phyloP scores from a whole-genome alignment of 2,797 vertebrate genomes.

The Pogoniulus pusillus region DNA sequence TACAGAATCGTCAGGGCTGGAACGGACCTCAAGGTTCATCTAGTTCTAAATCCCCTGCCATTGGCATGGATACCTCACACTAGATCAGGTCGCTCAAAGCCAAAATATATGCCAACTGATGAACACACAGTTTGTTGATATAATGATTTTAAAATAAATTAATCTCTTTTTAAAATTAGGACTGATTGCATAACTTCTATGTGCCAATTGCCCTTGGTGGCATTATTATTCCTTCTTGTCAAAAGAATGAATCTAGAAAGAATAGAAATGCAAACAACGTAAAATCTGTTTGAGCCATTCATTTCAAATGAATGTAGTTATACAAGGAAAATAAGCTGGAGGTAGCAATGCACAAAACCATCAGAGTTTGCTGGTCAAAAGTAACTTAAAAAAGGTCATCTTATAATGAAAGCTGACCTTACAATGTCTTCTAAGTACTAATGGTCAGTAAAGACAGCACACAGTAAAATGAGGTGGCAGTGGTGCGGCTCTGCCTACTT shows the following conservation, averaged over 20 bases:
- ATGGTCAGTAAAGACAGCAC: not conserved
- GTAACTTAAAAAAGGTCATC: not conserved
- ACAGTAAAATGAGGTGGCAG: not conserved
- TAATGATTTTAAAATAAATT: too few relatives aligned
- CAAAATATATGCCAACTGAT: not conserved
- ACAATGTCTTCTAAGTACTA: not conserved
- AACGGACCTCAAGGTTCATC: too few relatives aligned
- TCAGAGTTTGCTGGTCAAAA: not conserved
- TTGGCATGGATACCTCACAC: too few relatives aligned
- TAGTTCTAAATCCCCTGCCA: too few relatives aligned
- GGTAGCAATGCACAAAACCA: not conserved
- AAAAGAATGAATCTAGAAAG: not conserved
- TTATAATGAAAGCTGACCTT: not conserved
- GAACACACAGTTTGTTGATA: not conserved
- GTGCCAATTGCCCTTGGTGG: not conserved
- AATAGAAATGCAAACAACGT: not conserved
- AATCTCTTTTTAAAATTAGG: not conserved
- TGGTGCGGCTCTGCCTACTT: not conserved
- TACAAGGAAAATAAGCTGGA: not conserved
- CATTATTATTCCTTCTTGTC: not conserved
- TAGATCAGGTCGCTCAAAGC: too few relatives aligned
- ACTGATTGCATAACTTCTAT: not conserved
- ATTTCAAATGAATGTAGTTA: not conserved
- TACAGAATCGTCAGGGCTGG: too few relatives aligned
- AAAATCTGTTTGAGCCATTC: not conserved